Percentiles rank a stretch among this genome's conserved stretches.
These are phyloP conservation scores for Chymomyza fuscimana DNA, from an alignment of 2,888 invertebrate genomes.

Conservation along the genomic window DNA sequence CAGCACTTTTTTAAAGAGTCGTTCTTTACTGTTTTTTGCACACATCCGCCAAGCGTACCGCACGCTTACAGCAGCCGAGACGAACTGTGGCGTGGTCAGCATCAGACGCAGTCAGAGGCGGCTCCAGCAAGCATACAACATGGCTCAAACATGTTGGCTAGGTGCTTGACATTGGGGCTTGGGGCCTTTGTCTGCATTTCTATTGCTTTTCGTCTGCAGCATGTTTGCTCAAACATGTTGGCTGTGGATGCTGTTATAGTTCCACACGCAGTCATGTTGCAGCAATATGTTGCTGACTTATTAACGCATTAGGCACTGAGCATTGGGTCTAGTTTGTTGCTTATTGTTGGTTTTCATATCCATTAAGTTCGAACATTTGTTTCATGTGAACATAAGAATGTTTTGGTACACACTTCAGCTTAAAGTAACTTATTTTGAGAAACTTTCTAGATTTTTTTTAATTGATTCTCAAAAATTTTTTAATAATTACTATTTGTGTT, in stretches of 20 bases:
- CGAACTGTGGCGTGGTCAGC: constrained; percentile 42
- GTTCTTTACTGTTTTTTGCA: not conserved
- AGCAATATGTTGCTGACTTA: constrained; percentile 1
- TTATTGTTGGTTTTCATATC: too few relatives aligned
- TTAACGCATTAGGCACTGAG: not conserved
- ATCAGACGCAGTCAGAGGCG: not conserved
- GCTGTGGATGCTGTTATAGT: constrained; percentile 24
- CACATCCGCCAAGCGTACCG: constrained; percentile 36
- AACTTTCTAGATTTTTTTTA: too few relatives aligned
- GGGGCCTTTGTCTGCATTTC: not conserved
- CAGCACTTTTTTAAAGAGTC: not conserved
- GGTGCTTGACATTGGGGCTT: constrained; percentile 6
- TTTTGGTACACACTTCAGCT: too few relatives aligned
- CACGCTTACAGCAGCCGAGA: constrained; percentile 38
- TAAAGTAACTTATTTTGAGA: too few relatives aligned
- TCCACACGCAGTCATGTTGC: constrained; percentile 1
- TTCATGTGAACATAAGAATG: too few relatives aligned
- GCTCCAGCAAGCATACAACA: not conserved
- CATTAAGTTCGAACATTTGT: too few relatives aligned
- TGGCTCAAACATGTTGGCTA: constrained; percentile 2
- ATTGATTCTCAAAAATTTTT: too few relatives aligned
- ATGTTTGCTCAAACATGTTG: not conserved
- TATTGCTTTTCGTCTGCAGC: not conserved
- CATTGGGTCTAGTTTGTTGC: too few relatives aligned
- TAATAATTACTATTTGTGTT: too few relatives aligned